Conservation (phyloP, 2,888 invertebrate species). For the Nasonovia ribisnigri region DNA sequence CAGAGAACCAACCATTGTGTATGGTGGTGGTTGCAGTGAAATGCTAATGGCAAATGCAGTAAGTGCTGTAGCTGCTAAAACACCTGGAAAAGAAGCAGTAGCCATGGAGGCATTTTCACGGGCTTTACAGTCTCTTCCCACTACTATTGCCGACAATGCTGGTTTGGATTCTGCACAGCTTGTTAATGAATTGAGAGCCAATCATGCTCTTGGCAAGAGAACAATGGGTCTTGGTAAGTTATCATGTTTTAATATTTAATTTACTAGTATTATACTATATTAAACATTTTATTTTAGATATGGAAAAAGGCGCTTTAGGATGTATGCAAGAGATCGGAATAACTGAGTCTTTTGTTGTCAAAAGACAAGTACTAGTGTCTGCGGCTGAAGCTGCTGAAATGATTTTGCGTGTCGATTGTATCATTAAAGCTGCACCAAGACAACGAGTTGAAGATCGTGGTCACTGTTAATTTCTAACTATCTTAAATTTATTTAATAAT, state of each 20-base stretch:
- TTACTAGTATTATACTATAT: background rate
- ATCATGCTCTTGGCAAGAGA: constrained; percentile 76
- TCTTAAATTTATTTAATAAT: constrained; percentile 33
- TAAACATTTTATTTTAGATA: constrained; percentile 52
- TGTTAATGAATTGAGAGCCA: constrained; percentile 90
- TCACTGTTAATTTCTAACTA: constrained; percentile 76
- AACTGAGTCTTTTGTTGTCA: constrained; percentile 97
- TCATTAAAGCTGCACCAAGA: constrained; percentile 91
- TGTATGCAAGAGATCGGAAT: constrained; percentile 94
- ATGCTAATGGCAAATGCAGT: constrained; percentile 98
- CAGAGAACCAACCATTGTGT: constrained; percentile 52
- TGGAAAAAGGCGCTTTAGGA: constrained; percentile 78
- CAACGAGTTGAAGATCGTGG: constrained; percentile 89
- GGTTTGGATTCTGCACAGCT: constrained; percentile 98
- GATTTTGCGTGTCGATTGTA: constrained; percentile 95
- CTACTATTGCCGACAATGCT: constrained; percentile 97
- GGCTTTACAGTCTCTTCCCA: constrained; percentile 91
- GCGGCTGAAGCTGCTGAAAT: constrained; percentile 97
- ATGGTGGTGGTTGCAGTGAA: constrained; percentile 79
- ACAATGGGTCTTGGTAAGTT: constrained; percentile 52
- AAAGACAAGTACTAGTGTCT: constrained; percentile 93
- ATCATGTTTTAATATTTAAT: background rate
- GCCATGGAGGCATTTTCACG: constrained; percentile 96
- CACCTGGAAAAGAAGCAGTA: constrained; percentile 96
- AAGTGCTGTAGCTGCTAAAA: constrained; percentile 83